Base-by-base conservation (phyloP, 2,888 invertebrate genomes). In the Papilio protenor region DNA sequence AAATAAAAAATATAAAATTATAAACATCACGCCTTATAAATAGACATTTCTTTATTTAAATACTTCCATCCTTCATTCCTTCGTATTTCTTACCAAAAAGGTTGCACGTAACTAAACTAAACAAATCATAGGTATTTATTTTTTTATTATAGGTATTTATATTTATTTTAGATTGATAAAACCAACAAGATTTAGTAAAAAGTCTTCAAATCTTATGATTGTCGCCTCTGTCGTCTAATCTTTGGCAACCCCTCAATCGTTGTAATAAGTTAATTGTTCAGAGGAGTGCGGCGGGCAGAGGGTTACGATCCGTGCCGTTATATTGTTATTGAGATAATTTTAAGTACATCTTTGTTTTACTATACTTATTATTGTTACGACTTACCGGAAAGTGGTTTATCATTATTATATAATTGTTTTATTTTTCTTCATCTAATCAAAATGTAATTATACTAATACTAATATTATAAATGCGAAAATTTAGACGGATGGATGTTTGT, bases 241-340 rank as follows among this genome's bases (percentile, higher is more conserved):
- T 90, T 77, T 84, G 87, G 27, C 82, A 86, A 86, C 87, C 88
- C 87, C 88, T 85, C 86, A 87, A 87, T 87, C 84, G 86, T 86
- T 87, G 89, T 91, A 91, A 93, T 93, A 92, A 93, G 92, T 92
- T 93, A 93, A 93, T 93, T 92, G 92, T 91, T 89, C 80, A 49
- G 49, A 81, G 79, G 82, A 87, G 87, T 57, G 86, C 84, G 86
- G 85, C n/a, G 57, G 21, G 55, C 59, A 14, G 27, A 16, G 89
- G 87, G 88, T 85, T 86, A 85, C 84, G 83, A 84, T 84, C 84
- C 82, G 83, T 84, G 84, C 81, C 84, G 83, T 84, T 86, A 81
- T 81, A 81, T 81, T 85, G 79, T 88, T 88, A 89, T 87, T 87
- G 86, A 81, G 84, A 86, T 85, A 87, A 87, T 88, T 89, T 89